A percentile compares a stretch with the other conserved stretches of the same genome.
Evolutionary conservation across 2,113 vertebrate species (phyloP).

Genomic region (Tyrannus savana): DNA sequence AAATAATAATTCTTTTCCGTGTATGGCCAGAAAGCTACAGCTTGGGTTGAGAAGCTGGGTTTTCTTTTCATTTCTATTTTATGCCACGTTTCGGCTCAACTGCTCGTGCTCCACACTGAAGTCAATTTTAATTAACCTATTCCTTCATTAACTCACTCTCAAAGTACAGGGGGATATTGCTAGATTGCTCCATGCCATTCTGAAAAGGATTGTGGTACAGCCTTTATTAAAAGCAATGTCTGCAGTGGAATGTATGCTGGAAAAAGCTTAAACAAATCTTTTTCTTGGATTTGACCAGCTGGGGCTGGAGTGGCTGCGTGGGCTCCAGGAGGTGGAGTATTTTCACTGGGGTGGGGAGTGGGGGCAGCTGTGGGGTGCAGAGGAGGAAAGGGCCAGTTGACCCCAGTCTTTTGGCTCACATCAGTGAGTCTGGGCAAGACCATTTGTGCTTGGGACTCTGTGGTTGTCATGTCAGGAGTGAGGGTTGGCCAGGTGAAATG

Average conservation of each 20-base stretch:
- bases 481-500: background rate
- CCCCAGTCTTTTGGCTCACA: background rate
- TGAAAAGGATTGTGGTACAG: slow-evolving; percentile 50
- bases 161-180: slow-evolving; percentile 64
- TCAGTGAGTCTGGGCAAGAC: background rate
- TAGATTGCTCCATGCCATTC: slow-evolving; percentile 39
- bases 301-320: background rate
- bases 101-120: background rate
- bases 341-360: background rate
- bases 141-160: slow-evolving; percentile 66
- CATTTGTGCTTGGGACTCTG: background rate
- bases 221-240: slow-evolving; percentile 56
- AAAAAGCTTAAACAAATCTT: slow-evolving; percentile 57
- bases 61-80: slow-evolving; percentile 70
- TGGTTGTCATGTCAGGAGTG: background rate
- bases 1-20: slow-evolving; percentile 66
- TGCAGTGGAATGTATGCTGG: slow-evolving; percentile 9
- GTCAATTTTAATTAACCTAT: slow-evolving; percentile 67
- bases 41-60: slow-evolving; percentile 27
- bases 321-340: background rate
- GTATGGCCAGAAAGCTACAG: slow-evolving; percentile 51
- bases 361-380: background rate
- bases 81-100: slow-evolving; percentile 42
- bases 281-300: slow-evolving; percentile 54
- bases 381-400: background rate